These are phyloP conservation scores for Protobothrops mucrosquamatus DNA, from an alignment of 2,113 vertebrate species.

Conservation along the genomic window DNA sequence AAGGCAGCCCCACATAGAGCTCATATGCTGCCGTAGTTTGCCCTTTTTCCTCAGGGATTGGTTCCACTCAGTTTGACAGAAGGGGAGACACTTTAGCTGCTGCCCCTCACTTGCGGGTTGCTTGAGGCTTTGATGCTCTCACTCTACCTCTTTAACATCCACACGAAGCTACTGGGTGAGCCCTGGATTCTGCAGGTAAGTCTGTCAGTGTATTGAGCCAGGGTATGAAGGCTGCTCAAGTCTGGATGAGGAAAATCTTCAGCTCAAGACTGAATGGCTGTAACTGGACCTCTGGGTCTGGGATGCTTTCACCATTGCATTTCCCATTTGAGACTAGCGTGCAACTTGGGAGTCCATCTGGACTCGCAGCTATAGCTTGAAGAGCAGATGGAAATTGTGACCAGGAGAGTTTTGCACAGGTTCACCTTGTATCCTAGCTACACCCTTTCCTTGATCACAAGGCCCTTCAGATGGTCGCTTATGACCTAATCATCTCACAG, in stretches of 20 bases:
- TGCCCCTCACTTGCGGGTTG: neutral
- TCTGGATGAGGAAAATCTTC: neutral
- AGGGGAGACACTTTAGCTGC: neutral
- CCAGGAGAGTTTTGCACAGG: neutral
- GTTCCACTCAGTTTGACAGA: neutral
- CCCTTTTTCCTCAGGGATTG: neutral
- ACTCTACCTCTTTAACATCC: neutral
- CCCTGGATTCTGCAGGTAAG: neutral
- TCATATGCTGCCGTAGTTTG: neutral
- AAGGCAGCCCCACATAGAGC: neutral
- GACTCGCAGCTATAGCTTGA: neutral
- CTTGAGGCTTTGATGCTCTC: neutral
- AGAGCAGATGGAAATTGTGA: neutral
- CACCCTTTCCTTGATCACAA: neutral
- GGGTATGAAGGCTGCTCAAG: neutral
- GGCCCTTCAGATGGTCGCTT: neutral
- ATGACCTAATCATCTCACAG: neutral
- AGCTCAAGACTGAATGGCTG: neutral
- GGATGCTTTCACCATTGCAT: neutral
- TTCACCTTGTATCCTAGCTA: neutral
- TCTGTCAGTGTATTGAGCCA: neutral
- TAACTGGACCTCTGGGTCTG: neutral
- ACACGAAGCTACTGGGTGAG: neutral
- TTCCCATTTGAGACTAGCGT: neutral
- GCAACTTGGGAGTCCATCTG: neutral